Conservation (phyloP, 2,113 vertebrate species). For the Onychostoma macrolepis region DNA sequence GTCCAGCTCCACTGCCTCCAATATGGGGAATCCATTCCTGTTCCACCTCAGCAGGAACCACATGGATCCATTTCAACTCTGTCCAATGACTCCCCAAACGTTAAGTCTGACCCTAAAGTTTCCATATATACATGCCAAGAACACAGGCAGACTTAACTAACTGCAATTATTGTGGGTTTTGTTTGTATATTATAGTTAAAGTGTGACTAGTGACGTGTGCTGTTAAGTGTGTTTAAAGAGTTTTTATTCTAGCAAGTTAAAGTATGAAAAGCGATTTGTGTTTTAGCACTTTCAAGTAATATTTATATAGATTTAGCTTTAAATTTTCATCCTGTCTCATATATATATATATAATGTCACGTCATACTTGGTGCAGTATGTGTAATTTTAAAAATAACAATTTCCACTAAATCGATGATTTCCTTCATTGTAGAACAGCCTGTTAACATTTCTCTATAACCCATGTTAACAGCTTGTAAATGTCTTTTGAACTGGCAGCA, state of each 20-base stretch:
- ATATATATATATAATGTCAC: background rate
- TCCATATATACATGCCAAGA: slow-evolving; percentile 58
- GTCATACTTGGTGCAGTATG: background rate
- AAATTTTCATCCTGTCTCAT: background rate
- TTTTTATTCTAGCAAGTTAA: background rate
- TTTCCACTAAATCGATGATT: background rate
- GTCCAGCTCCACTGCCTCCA: slow-evolving; percentile 66
- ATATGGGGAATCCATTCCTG: slow-evolving; percentile 74
- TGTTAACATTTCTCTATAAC: background rate
- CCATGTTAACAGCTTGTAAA: slow-evolving; percentile 13
- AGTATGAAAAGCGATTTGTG: background rate
- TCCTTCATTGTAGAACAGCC: background rate
- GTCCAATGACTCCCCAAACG: slow-evolving; percentile 58
- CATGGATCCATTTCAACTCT: slow-evolving; percentile 64
- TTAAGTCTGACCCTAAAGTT: slow-evolving; percentile 49
- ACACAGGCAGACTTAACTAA: slow-evolving; percentile 45
- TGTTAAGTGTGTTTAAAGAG: background rate
- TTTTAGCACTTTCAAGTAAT: background rate
- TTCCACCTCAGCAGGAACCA: slow-evolving; percentile 56
- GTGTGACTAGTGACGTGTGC: background rate
- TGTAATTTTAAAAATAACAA: background rate
- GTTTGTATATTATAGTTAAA: slow-evolving; percentile 38
- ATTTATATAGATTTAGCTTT: background rate
- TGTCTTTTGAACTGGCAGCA: background rate
- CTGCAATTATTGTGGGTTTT: slow-evolving; percentile 61